A percentile compares a stretch with the other conserved stretches of the same genome.
Conservation (phyloP, 2,113 vertebrate species). For the Platysteira castanea region DNA sequence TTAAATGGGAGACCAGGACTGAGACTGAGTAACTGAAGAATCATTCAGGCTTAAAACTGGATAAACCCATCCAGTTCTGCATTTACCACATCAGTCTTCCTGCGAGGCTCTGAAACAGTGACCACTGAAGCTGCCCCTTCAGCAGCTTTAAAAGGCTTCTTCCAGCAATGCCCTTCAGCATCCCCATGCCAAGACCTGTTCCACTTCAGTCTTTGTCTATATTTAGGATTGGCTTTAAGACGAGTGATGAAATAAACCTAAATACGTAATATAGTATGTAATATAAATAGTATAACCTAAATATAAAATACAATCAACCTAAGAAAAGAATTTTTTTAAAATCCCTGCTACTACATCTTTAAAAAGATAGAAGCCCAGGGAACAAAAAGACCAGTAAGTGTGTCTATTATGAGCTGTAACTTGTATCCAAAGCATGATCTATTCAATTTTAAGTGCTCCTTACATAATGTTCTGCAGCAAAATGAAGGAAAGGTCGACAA, state of each 20-base stretch:
- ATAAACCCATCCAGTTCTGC: neutral
- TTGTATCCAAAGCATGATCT: neutral
- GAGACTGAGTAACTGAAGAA: neutral
- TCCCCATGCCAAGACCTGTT: neutral
- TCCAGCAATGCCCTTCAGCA: neutral
- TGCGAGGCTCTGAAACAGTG: neutral
- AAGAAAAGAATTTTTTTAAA: neutral
- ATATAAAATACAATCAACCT: neutral
- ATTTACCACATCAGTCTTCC: neutral
- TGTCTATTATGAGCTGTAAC: neutral
- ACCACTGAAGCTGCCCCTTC: neutral
- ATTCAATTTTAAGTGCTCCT: neutral
- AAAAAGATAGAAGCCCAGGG: neutral
- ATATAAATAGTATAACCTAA: neutral
- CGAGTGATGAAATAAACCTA: neutral
- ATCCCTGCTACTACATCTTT: neutral
- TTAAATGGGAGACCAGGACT: neutral
- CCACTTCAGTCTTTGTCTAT: neutral
- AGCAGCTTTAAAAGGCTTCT: neutral
- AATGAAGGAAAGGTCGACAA: neutral
- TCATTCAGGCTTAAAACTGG: neutral
- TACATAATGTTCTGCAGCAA: neutral
- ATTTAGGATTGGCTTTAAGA: neutral
- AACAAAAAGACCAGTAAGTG: neutral
- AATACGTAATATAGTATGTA: neutral